Conservation (phyloP, 2,113 vertebrate species). For the Felis catus region DNA sequence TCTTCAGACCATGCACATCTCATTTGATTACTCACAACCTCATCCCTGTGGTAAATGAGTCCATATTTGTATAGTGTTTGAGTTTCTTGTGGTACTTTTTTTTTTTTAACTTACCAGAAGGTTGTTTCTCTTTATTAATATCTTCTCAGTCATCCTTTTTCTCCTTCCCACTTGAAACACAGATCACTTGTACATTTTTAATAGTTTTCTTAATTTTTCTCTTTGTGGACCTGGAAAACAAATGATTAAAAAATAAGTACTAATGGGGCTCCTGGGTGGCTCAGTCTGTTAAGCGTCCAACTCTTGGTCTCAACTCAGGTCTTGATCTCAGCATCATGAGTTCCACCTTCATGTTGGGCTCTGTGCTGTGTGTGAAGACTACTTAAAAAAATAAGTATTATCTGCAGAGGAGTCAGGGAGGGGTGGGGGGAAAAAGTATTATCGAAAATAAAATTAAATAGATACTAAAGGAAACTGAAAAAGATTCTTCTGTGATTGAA, state of each 20-base stretch:
- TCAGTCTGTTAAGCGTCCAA: too few relatives aligned
- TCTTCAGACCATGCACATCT: not conserved
- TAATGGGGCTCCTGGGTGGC: too few relatives aligned
- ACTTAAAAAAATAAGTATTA: not conserved
- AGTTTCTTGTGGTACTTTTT: not conserved
- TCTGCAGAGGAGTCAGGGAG: not conserved
- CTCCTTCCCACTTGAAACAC: not conserved
- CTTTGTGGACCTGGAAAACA: not conserved
- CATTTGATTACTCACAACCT: not conserved
- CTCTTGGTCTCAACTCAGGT: too few relatives aligned
- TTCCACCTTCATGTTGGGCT: too few relatives aligned
- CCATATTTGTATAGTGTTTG: not conserved
- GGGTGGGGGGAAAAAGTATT: not conserved
- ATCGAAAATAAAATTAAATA: not conserved
- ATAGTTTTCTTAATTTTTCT: not conserved
- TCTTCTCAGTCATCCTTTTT: not conserved
- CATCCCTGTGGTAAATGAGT: not conserved
- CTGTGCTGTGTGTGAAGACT: too few relatives aligned
- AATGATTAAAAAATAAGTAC: not conserved
- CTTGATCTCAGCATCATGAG: too few relatives aligned
- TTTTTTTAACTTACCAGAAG: not conserved
- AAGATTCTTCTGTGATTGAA: not conserved
- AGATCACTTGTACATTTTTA: not conserved
- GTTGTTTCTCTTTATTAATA: not conserved
- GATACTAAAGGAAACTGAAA: not conserved